These are phyloP conservation scores for Lasioglossum leucozonium DNA, from an alignment of 2,888 invertebrate species.

Conservation along the genomic window DNA sequence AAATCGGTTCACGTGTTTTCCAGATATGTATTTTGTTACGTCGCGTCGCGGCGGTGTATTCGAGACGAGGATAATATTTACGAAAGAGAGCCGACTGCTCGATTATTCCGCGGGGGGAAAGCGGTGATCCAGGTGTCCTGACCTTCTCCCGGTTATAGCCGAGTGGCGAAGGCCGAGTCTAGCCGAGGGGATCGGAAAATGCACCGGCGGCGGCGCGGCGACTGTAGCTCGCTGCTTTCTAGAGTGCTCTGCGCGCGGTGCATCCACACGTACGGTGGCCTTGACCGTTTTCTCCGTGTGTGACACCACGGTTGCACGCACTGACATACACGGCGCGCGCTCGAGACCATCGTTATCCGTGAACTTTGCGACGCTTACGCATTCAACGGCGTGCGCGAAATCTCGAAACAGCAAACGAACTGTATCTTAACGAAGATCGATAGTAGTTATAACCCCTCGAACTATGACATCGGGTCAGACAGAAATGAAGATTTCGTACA, in stretches of 20 bases:
- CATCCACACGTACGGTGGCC: conserved; percentile 70
- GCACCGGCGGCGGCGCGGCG: conserved; percentile 6
- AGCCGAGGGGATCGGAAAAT: conserved; percentile 61
- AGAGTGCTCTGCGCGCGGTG: conserved; percentile 37
- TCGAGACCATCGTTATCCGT: neutral
- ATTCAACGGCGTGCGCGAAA: neutral
- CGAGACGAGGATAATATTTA: neutral
- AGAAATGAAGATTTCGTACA: no score
- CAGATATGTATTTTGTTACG: neutral
- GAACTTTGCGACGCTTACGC: neutral
- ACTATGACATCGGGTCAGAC: no score
- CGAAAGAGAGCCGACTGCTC: neutral
- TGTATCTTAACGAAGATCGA: neutral
- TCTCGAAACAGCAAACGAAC: neutral
- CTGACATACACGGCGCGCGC: neutral
- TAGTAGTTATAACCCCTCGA: neutral
- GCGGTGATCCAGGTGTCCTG: neutral
- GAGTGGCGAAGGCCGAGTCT: conserved; percentile 55
- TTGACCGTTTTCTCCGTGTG: conserved; percentile 75
- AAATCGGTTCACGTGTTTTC: neutral
- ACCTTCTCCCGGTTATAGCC: conserved; percentile 12
- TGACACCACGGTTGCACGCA: conserved; percentile 53
- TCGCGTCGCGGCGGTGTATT: neutral
- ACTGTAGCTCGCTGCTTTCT: conserved; percentile 50
- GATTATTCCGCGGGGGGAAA: conserved; percentile 8